Conservation (phyloP, 2,888 invertebrate genomes). For the Microctonus aethiopoides region DNA sequence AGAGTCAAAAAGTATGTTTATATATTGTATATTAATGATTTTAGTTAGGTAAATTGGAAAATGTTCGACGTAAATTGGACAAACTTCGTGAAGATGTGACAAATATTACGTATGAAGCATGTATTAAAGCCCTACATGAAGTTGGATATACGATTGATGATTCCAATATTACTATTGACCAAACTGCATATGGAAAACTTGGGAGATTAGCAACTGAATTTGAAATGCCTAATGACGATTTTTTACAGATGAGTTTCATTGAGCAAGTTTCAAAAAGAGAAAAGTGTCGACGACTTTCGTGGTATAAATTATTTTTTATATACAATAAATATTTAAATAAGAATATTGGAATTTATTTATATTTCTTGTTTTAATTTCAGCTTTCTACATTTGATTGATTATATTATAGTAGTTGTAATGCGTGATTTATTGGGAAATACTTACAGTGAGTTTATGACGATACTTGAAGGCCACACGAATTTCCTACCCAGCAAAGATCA, state of each 20-base stretch:
- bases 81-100: conserved; percentile 70
- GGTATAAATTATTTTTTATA: conserved; percentile 68
- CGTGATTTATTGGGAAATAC: conserved; percentile 75
- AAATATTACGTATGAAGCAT: conserved; percentile 76
- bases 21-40: conserved; percentile 42
- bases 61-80: conserved; percentile 62
- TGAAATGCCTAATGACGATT: conserved; percentile 53
- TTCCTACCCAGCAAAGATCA: conserved; percentile 69
- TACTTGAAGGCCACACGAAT: conserved; percentile 70
- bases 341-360: not conserved
- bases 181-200: conserved; percentile 56
- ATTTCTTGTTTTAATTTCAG: conserved; percentile 64
- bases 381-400: conserved; percentile 79
- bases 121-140: conserved; percentile 78
- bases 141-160: conserved; percentile 86
- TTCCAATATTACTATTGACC: conserved; percentile 66
- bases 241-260: conserved; percentile 82
- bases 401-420: conserved; percentile 77
- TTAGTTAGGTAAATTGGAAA: conserved; percentile 67
- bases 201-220: conserved; percentile 51
- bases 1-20: not conserved
- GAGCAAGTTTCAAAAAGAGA: conserved; percentile 87
- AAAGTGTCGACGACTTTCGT: conserved; percentile 81
- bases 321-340: not conserved
- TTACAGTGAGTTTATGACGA: conserved; percentile 70